These are phyloP conservation scores for Melieria crassipennis DNA, from an alignment of 2,888 invertebrate genomes.

Conservation along the genomic window DNA sequence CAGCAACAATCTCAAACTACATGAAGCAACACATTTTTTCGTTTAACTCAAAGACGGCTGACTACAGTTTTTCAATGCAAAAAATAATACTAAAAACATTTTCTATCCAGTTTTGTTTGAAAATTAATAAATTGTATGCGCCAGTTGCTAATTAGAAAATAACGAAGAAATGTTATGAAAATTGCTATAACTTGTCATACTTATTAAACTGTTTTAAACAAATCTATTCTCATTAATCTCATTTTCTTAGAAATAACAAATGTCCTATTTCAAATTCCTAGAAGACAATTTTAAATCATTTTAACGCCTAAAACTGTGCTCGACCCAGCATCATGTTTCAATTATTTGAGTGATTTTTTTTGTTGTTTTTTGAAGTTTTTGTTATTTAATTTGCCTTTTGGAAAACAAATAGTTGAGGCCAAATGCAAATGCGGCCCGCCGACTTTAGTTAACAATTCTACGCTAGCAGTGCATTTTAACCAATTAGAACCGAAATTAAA, in stretches of 20 bases:
- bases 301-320: not conserved
- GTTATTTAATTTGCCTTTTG: constrained; percentile 39
- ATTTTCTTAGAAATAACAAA: not conserved
- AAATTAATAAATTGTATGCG: no score
- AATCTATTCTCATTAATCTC: not conserved
- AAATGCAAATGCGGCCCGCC: not conserved
- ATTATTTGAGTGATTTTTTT: not conserved
- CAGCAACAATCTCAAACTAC: no score
- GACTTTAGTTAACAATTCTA: no score
- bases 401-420: constrained; percentile 24
- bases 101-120: no score
- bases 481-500: no score
- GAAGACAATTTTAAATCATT: not conserved
- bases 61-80: no score
- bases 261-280: not conserved
- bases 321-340: not conserved
- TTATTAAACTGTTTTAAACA: not conserved
- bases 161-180: no score
- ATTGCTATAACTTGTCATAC: not conserved
- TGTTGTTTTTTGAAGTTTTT: not conserved
- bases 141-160: no score
- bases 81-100: no score
- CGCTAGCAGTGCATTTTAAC: no score
- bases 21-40: no score
- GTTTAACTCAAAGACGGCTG: no score